phyloP scores from a whole-genome alignment of 37 sponge, comb jelly and placozoan species.

The Lycopodina hypogea region DNA sequence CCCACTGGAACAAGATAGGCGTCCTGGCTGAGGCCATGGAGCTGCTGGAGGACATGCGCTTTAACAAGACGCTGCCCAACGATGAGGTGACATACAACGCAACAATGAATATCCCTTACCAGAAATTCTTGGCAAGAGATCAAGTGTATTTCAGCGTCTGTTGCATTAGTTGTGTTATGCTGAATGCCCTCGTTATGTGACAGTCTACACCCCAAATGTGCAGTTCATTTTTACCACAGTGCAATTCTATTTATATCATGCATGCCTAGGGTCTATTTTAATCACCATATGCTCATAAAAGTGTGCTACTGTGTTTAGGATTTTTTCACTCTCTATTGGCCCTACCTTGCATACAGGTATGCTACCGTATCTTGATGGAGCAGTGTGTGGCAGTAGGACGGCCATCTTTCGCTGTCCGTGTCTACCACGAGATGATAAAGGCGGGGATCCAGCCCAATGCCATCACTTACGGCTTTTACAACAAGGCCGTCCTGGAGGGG shows the following conservation, averaged over 20 bases:
- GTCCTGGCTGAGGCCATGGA: slow-evolving; percentile 59
- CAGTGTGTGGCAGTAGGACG: slow-evolving; percentile 61
- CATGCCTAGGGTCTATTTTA: too few relatives aligned
- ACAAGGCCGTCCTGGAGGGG: slow-evolving; percentile 50
- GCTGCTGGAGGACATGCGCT: slow-evolving; percentile 50
- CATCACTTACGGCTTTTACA: slow-evolving; percentile 88
- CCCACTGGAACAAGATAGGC: slow-evolving; percentile 73
- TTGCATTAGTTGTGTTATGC: too few relatives aligned
- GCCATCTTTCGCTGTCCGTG: slow-evolving; percentile 75
- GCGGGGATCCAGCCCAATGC: slow-evolving; percentile 83
- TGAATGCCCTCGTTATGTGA: too few relatives aligned
- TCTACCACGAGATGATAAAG: slow-evolving; percentile 68
- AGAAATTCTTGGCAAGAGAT: background rate
- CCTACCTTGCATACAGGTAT: slow-evolving; percentile 66
- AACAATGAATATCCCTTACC: too few relatives aligned
- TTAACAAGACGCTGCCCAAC: slow-evolving; percentile 33
- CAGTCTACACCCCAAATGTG: too few relatives aligned
- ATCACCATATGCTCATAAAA: too few relatives aligned
- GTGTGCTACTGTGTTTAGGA: too few relatives aligned
- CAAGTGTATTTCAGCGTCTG: too few relatives aligned
- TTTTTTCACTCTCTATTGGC: too few relatives aligned
- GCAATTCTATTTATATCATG: too few relatives aligned
- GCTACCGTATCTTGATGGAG: slow-evolving; percentile 80
- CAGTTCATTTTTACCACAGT: too few relatives aligned
- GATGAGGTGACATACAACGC: slow-evolving; percentile 64